Base-by-base conservation (phyloP, 2,113 vertebrate genomes). In the Rhinoderma darwinii region DNA sequence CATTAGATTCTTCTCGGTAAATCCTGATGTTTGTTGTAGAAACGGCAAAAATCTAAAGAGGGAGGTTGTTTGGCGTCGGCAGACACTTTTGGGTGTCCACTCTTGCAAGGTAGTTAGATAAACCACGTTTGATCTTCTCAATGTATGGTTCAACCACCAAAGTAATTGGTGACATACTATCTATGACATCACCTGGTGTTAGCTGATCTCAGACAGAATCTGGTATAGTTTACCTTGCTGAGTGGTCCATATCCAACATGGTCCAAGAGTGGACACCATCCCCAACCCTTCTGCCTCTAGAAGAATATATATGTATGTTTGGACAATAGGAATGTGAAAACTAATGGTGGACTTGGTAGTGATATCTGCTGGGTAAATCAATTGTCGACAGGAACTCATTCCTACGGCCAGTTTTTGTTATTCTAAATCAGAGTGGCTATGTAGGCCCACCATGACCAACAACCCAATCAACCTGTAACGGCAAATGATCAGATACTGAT, bases 321-420 rank as follows among this genome's bases (percentile, higher is more conserved):
- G 66, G 66, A 70, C 66, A 37, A 20, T 20, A 70, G 17, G 66
- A 72, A 72, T 72, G 68, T 72, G 68, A 18, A 25, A 72, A 41
- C 18, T 5, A 39, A 72, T 39, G 9, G 18, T 35, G 32, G 15
- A 17, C 18, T 35, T 37, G 32, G 32, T 22, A 8, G 35, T 41
- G 50, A 20, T 18, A 17, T 18, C 17, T 51, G 17, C 50, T 51
- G 17, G n/a, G 32, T 18, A 17, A 32, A 32, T 32, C 63, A 66
- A 17, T 7, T 32, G 32, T 66, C 27, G 4, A 2, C 27, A 66
- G 30, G 14, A 32, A 25, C 14, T 22, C 27, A 4, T 59, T 22
- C 20, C 1, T 59, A 59, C 27, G 44, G 44, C 44, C 44, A 47
- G 44, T 47, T 47, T 47, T 47, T n/a, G 27, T 9, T 12, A 1